Base-by-base conservation (phyloP, 2,888 invertebrate genomes). In the Exephanes ischioxanthus region DNA sequence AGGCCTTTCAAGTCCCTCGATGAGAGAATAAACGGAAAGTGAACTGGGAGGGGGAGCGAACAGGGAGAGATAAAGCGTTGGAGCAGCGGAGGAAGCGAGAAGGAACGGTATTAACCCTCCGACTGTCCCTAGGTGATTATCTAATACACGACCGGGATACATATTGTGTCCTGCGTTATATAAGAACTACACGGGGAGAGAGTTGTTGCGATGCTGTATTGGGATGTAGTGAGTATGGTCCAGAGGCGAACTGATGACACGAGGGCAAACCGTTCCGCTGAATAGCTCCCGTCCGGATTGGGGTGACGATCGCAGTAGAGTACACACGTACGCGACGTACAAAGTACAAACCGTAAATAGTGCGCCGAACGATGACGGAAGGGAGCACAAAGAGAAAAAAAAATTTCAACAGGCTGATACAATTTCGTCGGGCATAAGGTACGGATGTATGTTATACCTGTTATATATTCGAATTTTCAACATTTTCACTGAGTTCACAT, bases 81-180 rank as follows among this genome's bases (percentile, higher is more conserved):
- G 11, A 53, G 26, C 19, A 19, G 63, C 33, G 5, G 41, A n/a
- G 48, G 53, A 71, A 78, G 53, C 53, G 71, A 70, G 48, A 78
- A 58, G 63, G 63, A 58, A 61, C 67, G 33, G 72, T 55, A 83
- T 86, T 80, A 80, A 86, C 86, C 82, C 68, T 85, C 85, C 79
- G 82, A 84, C 84, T 86, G 86, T 88, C 87, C 88, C 87, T 88
- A 89, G 90, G 89, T 90, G 92, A 92, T 92, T 92, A 92, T 91
- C 92, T 92, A 92, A 92, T 92, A 67, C 78, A 81, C 58, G 79
- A 58, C 66, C 51, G 66, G 16, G 82, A 73, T 81, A 76, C 80
- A 73, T 68, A 76, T 76, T 79, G 82, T 67, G 66, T 68, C 53
- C 58, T 76, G 58, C 61, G 66, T 30, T 67, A 22, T 45, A 67